Base-by-base conservation (phyloP, 2,888 invertebrate species). In the Cheilosia urbana region DNA sequence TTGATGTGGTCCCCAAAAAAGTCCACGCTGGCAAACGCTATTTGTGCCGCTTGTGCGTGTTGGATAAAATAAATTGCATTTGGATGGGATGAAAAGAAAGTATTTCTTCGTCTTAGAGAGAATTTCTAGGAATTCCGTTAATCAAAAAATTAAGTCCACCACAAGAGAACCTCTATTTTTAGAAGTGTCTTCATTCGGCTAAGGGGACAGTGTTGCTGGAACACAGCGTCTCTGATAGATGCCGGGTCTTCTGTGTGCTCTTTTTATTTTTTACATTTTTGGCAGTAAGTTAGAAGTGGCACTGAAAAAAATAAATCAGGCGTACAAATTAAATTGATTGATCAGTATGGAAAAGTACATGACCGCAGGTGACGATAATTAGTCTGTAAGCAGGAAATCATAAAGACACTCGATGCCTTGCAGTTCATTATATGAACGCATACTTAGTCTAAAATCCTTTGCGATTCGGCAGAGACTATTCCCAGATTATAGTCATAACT, bases 141-240 rank as follows among this genome's bases (percentile, higher is more conserved):
- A 82, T 82, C 72, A 72, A 66, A 83, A 78, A 83, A 83, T 72
- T 83, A 83, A 65, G 79, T 75, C 68, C 73, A 84, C 69, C 37
- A 62, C 47, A 62, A 47, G 45, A 71, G 81, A 51, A 55, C 49
- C 15, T 73, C 79, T 84, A 84, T 84, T 84, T 84, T 57, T 7
- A 68, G 73, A 42, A 15, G 71, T 34, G 65, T 73, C 72, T 71
- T 66, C 37, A 66, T 79, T 73, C 58, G 79, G 62, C 62, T 42
- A 37, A 30, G 11, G 9, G 27, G 30, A 68, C 27, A 34, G 63
- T 63, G 1, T 6, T 13, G 47, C 62, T 62, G 62, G 62, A 55
- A 30, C 15, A n/a, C 27, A 53, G 19, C 19, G 4, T 19, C n/a
- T 13, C 37, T 37, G 42, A n/a, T 13, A 42, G 15, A 42, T 45